A percentile compares a stretch with the other conserved stretches of the same genome.
phyloP scores from a whole-genome alignment of 2,888 invertebrate species.

The Stenichneumon culpator region DNA sequence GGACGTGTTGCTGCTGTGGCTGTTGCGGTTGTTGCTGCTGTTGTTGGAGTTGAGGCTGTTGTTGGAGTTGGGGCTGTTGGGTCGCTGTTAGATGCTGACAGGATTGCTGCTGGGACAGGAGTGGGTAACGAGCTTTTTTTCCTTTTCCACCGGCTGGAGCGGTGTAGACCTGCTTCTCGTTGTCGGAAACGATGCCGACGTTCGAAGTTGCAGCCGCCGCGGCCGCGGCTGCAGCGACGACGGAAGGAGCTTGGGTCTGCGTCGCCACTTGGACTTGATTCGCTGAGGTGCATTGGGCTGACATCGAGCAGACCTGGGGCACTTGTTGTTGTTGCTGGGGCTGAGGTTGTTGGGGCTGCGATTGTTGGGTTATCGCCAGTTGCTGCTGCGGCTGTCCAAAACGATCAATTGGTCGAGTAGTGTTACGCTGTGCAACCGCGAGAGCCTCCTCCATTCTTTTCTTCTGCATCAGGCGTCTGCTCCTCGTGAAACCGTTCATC shows the following conservation, averaged over 20 bases:
- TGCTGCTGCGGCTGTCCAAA: conserved; percentile 52
- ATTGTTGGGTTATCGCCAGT: conserved; percentile 38
- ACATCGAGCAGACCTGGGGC: conserved; percentile 69
- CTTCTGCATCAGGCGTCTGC: conserved; percentile 64
- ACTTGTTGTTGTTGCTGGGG: conserved; percentile 73
- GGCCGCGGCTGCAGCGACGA: conserved; percentile 75
- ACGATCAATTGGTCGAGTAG: conserved; percentile 52
- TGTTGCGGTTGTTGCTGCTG: conserved; percentile 69
- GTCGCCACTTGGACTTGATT: conserved; percentile 89
- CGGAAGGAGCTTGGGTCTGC: conserved; percentile 86
- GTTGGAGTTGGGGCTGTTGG: conserved; percentile 76
- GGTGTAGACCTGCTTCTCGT: conserved; percentile 82
- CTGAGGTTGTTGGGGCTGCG: conserved; percentile 62
- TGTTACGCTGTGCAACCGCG: conserved; percentile 52
- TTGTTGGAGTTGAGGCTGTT: conserved; percentile 54
- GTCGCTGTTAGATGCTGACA: conserved; percentile 68
- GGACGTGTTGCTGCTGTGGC: conserved; percentile 75
- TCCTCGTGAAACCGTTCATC: conserved; percentile 65
- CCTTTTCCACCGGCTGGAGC: conserved; percentile 81
- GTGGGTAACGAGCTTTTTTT: conserved; percentile 84
- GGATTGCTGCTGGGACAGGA: conserved; percentile 76
- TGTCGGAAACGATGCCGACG: conserved; percentile 60
- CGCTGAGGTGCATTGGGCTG: conserved; percentile 71
- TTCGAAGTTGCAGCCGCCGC: conserved; percentile 64
- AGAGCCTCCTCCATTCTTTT: conserved; percentile 61